These are phyloP conservation scores for Lasioglossum villosulum DNA, from an alignment of 2,888 invertebrate species.

Conservation along the genomic window DNA sequence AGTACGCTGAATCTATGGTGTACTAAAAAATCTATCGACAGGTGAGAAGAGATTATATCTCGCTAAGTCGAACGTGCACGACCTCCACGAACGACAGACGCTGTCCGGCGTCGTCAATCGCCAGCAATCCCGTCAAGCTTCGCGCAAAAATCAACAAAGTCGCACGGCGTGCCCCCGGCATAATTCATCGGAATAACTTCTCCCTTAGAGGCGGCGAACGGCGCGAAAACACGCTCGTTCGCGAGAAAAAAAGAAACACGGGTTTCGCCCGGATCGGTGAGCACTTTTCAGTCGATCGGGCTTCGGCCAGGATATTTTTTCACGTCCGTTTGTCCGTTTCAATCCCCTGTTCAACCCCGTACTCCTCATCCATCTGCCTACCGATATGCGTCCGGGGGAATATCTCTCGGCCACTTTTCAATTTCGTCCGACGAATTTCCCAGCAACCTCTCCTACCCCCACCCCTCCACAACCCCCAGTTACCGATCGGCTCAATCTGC, in stretches of 20 bases:
- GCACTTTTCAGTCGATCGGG: constrained; percentile 69
- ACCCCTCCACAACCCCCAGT: background rate
- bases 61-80: background rate
- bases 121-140: background rate
- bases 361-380: constrained; percentile 70
- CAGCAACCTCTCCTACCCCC: constrained; percentile 3
- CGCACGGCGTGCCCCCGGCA: background rate
- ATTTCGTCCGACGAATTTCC: constrained; percentile 70
- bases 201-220: background rate
- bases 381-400: constrained; percentile 70
- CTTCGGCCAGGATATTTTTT: constrained; percentile 70
- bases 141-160: constrained; percentile 7
- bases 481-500: constrained; percentile 34
- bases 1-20: background rate
- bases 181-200: constrained; percentile 40
- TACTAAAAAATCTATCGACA: constrained; percentile 2
- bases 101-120: constrained; percentile 4
- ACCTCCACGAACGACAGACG: background rate
- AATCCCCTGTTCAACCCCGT: constrained; percentile 71
- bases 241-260: background rate
- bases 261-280: constrained; percentile 28
- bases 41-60: constrained; percentile 16
- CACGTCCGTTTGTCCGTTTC: constrained; percentile 70
- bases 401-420: constrained; percentile 76
- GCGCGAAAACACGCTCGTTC: background rate